phyloP scores from a whole-genome alignment of 2,888 invertebrate genomes.

The Polydrusus pterygomalis region DNA sequence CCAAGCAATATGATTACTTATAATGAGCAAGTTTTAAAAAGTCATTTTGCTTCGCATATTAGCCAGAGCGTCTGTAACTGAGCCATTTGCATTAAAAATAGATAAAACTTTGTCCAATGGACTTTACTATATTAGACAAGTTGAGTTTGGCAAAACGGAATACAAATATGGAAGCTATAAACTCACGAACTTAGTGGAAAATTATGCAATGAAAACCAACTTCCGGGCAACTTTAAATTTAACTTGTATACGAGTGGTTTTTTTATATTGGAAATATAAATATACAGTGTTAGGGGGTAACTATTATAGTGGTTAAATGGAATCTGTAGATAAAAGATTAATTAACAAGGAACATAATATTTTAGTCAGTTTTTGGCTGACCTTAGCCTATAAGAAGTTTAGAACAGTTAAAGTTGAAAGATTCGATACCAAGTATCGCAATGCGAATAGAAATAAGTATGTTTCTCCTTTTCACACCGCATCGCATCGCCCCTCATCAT shows the following conservation, averaged over 20 bases:
- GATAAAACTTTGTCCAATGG: conserved; percentile 50
- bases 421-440: too few relatives aligned
- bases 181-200: conserved; percentile 42
- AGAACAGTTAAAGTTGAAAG: too few relatives aligned
- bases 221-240: background rate
- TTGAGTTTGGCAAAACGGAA: conserved; percentile 46
- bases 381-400: too few relatives aligned
- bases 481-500: too few relatives aligned
- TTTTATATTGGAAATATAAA: background rate
- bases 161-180: conserved; percentile 50
- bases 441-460: too few relatives aligned
- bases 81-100: conserved; percentile 51
- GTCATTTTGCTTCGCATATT: conserved; percentile 37
- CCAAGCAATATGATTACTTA: conserved; percentile 1
- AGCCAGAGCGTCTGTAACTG: conserved; percentile 33
- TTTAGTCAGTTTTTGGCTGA: too few relatives aligned
- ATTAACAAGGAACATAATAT: too few relatives aligned
- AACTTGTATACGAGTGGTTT: background rate
- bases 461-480: too few relatives aligned
- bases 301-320: too few relatives aligned
- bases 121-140: conserved; percentile 49
- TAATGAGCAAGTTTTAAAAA: conserved; percentile 34
- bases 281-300: too few relatives aligned
- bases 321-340: too few relatives aligned
- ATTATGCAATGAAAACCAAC: conserved; percentile 32